Conservation (phyloP, 2,113 vertebrate genomes). For the Chionomys nivalis region DNA sequence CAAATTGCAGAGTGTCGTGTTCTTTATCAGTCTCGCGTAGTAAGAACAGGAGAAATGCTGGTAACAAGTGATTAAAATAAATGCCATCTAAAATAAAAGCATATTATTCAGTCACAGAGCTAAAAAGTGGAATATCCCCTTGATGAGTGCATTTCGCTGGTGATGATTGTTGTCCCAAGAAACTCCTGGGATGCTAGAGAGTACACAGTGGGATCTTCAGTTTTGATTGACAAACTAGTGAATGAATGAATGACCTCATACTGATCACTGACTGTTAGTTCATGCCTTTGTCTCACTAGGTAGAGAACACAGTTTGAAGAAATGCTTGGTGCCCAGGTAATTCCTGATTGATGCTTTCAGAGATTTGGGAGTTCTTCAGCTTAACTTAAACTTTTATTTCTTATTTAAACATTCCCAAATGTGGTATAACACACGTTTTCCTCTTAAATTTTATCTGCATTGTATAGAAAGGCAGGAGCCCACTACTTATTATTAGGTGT, state of each 20-base stretch:
- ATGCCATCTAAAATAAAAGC: neutral
- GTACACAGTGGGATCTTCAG: neutral
- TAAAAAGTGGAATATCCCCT: neutral
- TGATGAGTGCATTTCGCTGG: neutral
- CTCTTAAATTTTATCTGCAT: constrained; percentile 62
- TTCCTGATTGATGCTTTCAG: constrained; percentile 42
- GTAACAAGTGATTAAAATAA: neutral
- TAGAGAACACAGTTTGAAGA: neutral
- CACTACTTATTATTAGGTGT: constrained; percentile 11
- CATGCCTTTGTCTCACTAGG: neutral
- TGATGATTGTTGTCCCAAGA: neutral
- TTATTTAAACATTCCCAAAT: constrained; percentile 54
- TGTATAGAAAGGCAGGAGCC: constrained; percentile 1
- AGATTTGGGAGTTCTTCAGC: constrained; percentile 47
- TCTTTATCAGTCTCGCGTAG: neutral
- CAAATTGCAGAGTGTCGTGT: neutral
- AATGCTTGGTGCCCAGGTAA: neutral
- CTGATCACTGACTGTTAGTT: neutral
- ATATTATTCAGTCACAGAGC: neutral
- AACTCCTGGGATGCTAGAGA: neutral
- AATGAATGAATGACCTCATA: neutral
- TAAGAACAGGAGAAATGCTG: neutral
- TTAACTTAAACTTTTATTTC: constrained; percentile 65
- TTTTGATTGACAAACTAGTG: neutral
- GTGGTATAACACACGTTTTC: neutral